Evolutionary conservation across 2,797 vertebrate genomes (phyloP).

Genomic region (Xenops minutus): DNA sequence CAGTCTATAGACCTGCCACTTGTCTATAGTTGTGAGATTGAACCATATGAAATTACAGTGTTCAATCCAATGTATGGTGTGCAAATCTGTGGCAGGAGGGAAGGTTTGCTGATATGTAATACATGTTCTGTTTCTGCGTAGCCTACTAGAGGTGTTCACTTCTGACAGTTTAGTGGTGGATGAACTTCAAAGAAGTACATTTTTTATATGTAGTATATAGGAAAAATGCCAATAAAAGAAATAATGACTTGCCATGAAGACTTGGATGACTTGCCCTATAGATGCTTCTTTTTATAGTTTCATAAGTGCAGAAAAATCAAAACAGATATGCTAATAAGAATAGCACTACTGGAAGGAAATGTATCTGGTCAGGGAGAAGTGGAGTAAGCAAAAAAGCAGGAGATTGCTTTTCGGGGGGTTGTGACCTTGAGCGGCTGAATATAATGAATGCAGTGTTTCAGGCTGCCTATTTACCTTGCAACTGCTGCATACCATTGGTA

Average conservation of each 20-base stretch:
- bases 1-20: too few species aligned
- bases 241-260: neutral
- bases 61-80: accelerated
- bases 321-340: neutral
- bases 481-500: constrained; percentile 9
- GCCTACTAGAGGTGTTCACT: neutral
- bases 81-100: neutral
- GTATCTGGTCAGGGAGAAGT: neutral
- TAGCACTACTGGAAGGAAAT: neutral
- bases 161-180: neutral
- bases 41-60: neutral
- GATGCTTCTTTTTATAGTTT: neutral
- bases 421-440: neutral
- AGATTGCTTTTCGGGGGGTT: constrained; percentile 26
- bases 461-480: constrained; percentile 9
- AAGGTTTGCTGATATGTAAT: neutral
- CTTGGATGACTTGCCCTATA: neutral
- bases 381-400: neutral
- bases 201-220: neutral
- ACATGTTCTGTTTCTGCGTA: neutral
- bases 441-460: constrained; percentile 37
- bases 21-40: neutral
- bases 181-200: neutral
- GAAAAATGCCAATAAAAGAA: neutral
- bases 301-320: neutral